Evolutionary conservation across 2,888 invertebrate genomes (phyloP).

Genomic region (Philereme vetulata): DNA sequence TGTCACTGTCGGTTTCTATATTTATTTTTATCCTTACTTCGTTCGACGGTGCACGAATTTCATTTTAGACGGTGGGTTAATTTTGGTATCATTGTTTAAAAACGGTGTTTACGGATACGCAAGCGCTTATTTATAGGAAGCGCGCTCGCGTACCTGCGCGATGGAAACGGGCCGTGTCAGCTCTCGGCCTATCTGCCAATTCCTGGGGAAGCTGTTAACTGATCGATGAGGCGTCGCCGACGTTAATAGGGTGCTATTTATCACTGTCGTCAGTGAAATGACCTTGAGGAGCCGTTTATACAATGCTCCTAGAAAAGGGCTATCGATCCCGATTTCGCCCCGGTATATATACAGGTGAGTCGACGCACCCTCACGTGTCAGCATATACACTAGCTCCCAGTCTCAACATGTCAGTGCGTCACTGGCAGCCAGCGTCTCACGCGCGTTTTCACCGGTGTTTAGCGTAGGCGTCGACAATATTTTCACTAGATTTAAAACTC

Average conservation of each 20-base stretch:
- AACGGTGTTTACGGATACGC: slow-evolving; percentile 29
- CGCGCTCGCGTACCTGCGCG: slow-evolving; percentile 56
- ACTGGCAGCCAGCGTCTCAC: slow-evolving; percentile 48
- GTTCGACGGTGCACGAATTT: slow-evolving; percentile 7
- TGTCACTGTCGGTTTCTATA: slow-evolving; percentile 25
- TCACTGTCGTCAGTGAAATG: slow-evolving; percentile 54
- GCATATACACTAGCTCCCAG: slow-evolving; percentile 59
- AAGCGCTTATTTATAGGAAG: slow-evolving; percentile 49
- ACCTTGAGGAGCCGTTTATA: slow-evolving; percentile 40
- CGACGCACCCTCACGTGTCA: slow-evolving; percentile 65
- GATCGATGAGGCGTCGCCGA: slow-evolving; percentile 63
- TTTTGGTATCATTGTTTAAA: slow-evolving; percentile 15
- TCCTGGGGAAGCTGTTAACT: slow-evolving; percentile 62
- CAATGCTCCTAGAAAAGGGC: slow-evolving; percentile 33
- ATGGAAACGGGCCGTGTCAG: slow-evolving; percentile 50
- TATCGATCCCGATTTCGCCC: slow-evolving; percentile 42
- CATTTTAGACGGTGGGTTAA: slow-evolving; percentile 5
- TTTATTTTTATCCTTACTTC: slow-evolving; percentile 9
- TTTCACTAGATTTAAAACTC: slow-evolving; percentile 70
- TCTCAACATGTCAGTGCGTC: slow-evolving; percentile 59
- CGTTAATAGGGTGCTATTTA: slow-evolving; percentile 59
- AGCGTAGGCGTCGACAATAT: slow-evolving; percentile 70
- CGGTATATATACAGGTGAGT: slow-evolving; percentile 72
- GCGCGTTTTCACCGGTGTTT: slow-evolving; percentile 55
- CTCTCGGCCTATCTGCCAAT: slow-evolving; percentile 63